Base-by-base conservation (phyloP, 2,797 vertebrate species). In the Cirrhinus mrigala region DNA sequence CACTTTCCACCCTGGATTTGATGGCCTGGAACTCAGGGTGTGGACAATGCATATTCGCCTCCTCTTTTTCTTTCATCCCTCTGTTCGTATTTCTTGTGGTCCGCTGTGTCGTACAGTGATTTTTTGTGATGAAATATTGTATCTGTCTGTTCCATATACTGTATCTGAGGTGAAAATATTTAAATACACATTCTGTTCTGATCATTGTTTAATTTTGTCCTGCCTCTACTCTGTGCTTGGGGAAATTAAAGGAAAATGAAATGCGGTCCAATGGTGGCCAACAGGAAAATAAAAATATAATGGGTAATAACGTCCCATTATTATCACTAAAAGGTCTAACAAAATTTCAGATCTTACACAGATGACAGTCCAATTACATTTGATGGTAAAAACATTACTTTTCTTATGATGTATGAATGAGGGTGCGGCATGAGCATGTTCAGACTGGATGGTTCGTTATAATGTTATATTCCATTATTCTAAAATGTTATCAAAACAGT, bases 151-250 rank as follows among this genome's bases (percentile, higher is more conserved):
- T 96, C 95, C 96, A 96, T 96, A 96, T 96, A 94, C 94, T 96
- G 94, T 96, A 96, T 94, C 94, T 95, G 92, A 95, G 94, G 95
- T 96, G 95, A 94, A 95, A 96, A 96, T 96, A 96, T 96, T 96
- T 95, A 95, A 96, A 96, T 96, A 96, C 95, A 96, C 95, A 96
- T 96, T 95, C 94, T 95, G 93, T 96, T 96, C 94, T 95, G 94
- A 95, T 94, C 95, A 96, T 96, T 96, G 95, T 94, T 95, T 95
- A 94, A 87, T 81, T 81, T 83, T 83, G 87, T 88, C 82, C 71
- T 66, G 87, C 79, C 82, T 89, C 71, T 85, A 56, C 81, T 90
- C 56, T 87, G 75, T 90, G 62, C 48, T 52, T 71, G n/a, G 9
- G 8, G 18, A 60, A 54, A 68, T 60, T 2, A 20, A 46, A 78